These are phyloP conservation scores for Drosophila arawakana DNA, from an alignment of 1,140 invertebrate genomes.

Conservation along the genomic window DNA sequence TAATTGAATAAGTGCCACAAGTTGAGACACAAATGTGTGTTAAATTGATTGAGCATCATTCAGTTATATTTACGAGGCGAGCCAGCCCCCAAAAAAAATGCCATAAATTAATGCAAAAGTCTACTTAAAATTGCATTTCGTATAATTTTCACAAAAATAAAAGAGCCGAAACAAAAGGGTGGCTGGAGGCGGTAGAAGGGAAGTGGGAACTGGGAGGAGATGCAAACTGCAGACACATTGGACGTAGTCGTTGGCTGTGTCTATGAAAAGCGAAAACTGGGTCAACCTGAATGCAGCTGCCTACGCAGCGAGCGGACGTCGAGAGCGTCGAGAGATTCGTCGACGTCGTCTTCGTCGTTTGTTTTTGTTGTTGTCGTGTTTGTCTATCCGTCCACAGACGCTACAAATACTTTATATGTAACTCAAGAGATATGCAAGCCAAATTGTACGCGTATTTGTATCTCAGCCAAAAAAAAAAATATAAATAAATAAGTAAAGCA, in stretches of 20 bases:
- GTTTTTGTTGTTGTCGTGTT: too few species aligned
- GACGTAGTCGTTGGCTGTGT: not conserved
- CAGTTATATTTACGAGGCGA: slow-evolving; percentile 23
- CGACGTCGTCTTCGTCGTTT: not conserved
- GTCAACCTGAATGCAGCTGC: slow-evolving; percentile 78
- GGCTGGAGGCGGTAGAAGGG: not conserved
- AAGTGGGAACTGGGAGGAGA: not conserved
- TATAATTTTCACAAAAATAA: slow-evolving; percentile 72
- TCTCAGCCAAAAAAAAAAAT: slow-evolving; percentile 52
- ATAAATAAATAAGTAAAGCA: slow-evolving; percentile 14
- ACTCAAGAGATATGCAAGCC: slow-evolving; percentile 69
- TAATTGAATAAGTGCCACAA: slow-evolving; percentile 69
- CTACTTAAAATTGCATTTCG: slow-evolving; percentile 69
- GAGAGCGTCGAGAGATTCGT: slow-evolving; percentile 24
- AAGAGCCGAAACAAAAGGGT: slow-evolving; percentile 36
- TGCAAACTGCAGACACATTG: slow-evolving; percentile 42
- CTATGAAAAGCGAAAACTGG: slow-evolving; percentile 76
- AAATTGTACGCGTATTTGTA: slow-evolving; percentile 55
- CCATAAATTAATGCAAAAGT: slow-evolving; percentile 65
- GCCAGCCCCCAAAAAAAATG: slow-evolving; percentile 29
- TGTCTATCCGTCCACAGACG: slow-evolving; percentile 67
- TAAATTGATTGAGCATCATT: slow-evolving; percentile 71
- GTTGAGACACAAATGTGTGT: slow-evolving; percentile 56
- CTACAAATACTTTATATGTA: slow-evolving; percentile 62
- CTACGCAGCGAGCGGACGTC: slow-evolving; percentile 57